A percentile compares a stretch with the other conserved stretches of the same genome.
phyloP scores from a whole-genome alignment of 2,888 invertebrate species.

The Anagyrus pseudococci region DNA sequence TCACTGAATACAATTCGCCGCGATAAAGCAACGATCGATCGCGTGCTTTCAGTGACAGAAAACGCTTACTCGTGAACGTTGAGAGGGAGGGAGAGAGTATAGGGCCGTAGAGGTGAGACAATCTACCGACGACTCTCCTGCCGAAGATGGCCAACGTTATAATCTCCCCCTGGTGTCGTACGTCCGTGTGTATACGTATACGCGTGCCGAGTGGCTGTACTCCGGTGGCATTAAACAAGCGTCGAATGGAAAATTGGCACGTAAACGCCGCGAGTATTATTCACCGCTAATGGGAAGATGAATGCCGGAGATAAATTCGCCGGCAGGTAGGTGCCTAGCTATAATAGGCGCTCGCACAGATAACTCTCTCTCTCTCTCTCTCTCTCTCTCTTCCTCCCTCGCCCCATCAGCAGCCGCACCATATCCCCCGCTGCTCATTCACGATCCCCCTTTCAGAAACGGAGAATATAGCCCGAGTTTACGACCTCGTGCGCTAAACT shows the following conservation, averaged over 20 bases:
- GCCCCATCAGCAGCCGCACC: neutral
- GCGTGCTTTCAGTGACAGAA: no score
- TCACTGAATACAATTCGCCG: no score
- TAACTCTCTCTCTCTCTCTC: slow-evolving; percentile 32
- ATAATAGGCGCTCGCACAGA: slow-evolving; percentile 45
- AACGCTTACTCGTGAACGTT: neutral
- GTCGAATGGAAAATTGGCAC: slow-evolving; percentile 52
- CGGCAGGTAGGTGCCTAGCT: slow-evolving; percentile 45
- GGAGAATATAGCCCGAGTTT: slow-evolving; percentile 47
- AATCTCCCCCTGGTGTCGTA: slow-evolving; percentile 16
- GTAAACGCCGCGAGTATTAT: slow-evolving; percentile 52
- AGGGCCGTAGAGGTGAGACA: slow-evolving; percentile 21
- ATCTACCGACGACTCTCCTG: slow-evolving; percentile 21
- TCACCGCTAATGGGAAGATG: slow-evolving; percentile 55
- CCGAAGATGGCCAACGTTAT: slow-evolving; percentile 23
- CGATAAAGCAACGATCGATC: no score
- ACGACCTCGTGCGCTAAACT: slow-evolving; percentile 46
- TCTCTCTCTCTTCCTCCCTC: neutral
- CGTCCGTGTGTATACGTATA: no score
- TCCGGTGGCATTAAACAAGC: slow-evolving; percentile 25
- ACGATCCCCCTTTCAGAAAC: slow-evolving; percentile 18
- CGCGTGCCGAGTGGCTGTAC: neutral
- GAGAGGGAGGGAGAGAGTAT: slow-evolving; percentile 20
- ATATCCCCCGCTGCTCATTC: neutral
- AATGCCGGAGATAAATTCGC: slow-evolving; percentile 52